Evolutionary conservation across 2,888 invertebrate genomes (phyloP), one percentile per base, ranked within the genome.

Genomic region (Protodeltote pygarga): DNA sequence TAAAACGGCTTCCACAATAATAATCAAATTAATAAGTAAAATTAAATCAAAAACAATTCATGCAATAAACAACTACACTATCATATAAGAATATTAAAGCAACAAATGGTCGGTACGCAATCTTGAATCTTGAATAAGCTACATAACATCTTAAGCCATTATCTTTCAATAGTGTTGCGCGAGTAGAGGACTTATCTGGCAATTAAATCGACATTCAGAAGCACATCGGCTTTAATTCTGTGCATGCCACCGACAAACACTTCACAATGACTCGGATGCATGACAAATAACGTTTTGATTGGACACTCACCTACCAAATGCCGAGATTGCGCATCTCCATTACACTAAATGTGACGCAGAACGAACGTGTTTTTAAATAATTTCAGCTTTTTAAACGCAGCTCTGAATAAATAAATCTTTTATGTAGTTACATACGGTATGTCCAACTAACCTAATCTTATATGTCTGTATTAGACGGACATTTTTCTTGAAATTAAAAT

Each of bases 171-270:
- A 80, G 83, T 77, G 84, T 81, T 85, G 85, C 84, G 84, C 79
- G 78, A 77, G 79, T 80, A 77, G 71, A 70, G 75, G 85, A 86
- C 85, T 89, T 92, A 92, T 92, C 91, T 85, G 77, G 86, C 90
- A 91, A 92, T 91, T 92, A 91, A 89, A 92, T 92, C 91, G 86
- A 89, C 91, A 90, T 91, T 89, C 91, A 88, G 90, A 86, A 90
- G 91, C 85, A 87, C 79, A 83, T 83, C 75, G 81, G 83, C 80
- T 85, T 86, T 87, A 85, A 89, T 87, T 87, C 87, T 74, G 77
- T 79, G 80, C 83, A 79, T 78, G 81, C 83, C 83, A 84, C 87
- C 83, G 83, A 81, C 85, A 86, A 86, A 86, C 85, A 79, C 80
- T 81, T 76, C 77, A 89, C 90, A 89, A 89, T 89, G 89, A 85